These are phyloP conservation scores for Ondatra zibethicus DNA, from an alignment of 2,113 vertebrate genomes.

Conservation along the genomic window DNA sequence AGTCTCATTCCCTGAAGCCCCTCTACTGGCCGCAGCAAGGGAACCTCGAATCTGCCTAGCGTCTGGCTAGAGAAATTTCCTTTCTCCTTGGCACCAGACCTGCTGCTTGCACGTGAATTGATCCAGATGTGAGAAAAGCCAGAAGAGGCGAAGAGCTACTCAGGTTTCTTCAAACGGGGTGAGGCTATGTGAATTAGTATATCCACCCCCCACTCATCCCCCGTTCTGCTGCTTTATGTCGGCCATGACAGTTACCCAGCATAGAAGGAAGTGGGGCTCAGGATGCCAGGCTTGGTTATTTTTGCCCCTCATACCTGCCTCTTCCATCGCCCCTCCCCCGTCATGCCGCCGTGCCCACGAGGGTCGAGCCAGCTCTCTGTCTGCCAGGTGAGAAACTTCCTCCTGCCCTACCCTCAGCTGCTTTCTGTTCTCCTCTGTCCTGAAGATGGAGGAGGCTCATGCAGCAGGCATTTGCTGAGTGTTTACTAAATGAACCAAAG, in stretches of 20 bases:
- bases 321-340: not conserved
- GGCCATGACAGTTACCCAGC: not conserved
- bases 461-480: not conserved
- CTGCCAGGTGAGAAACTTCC: not conserved
- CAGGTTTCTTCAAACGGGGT: not conserved
- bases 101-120: not conserved
- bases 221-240: not conserved
- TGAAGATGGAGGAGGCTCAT: not conserved
- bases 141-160: not conserved
- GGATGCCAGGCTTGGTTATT: not conserved
- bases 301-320: not conserved
- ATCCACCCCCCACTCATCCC: too few species aligned
- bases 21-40: not conserved
- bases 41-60: not conserved
- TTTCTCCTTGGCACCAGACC: not conserved
- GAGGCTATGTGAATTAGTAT: not conserved
- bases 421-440: not conserved
- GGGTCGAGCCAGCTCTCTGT: not conserved
- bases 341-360: not conserved
- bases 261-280: not conserved
- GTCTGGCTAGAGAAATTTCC: not conserved
- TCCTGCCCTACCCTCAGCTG: rapidly evolving
- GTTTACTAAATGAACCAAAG: not conserved
- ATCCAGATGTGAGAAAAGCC: not conserved
- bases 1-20: too few species aligned